Percentiles rank a stretch among this genome's conserved stretches.
Conservation (phyloP, 2,797 vertebrate species). For the Lerista edwardsae region DNA sequence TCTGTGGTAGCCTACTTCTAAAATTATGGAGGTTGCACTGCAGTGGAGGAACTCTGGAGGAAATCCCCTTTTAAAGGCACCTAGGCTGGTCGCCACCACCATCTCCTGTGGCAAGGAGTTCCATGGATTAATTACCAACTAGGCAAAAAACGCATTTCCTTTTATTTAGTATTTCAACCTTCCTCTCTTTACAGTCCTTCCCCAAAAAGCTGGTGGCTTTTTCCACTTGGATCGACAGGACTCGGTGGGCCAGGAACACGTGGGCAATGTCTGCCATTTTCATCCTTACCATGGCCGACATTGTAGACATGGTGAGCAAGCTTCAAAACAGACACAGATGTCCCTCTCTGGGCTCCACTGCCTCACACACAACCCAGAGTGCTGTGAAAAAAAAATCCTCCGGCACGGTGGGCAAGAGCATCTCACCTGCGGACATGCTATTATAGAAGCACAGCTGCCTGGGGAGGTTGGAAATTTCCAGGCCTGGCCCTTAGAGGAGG, state of each 20-base stretch:
- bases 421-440: not conserved
- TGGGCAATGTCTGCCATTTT: constrained; percentile 96
- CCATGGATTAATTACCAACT: no score
- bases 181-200: constrained; percentile 80
- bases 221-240: constrained; percentile 94
- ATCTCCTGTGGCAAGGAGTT: no score
- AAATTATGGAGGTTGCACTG: no score
- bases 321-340: no score
- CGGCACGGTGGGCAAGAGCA: not conserved
- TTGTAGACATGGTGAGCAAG: constrained; percentile 90
- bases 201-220: constrained; percentile 90
- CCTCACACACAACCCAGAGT: not conserved
- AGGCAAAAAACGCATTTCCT: no score
- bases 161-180: not conserved
- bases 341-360: not conserved
- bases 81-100: no score
- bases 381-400: not conserved
- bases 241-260: constrained; percentile 93
- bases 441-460: no score
- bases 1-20: no score
- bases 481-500: no score
- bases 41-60: no score
- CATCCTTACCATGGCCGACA: constrained; percentile 90
- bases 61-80: no score
- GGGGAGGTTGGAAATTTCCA: not conserved